phyloP scores from a whole-genome alignment of 2,797 vertebrate species.

The Melanogrammus aeglefinus region DNA sequence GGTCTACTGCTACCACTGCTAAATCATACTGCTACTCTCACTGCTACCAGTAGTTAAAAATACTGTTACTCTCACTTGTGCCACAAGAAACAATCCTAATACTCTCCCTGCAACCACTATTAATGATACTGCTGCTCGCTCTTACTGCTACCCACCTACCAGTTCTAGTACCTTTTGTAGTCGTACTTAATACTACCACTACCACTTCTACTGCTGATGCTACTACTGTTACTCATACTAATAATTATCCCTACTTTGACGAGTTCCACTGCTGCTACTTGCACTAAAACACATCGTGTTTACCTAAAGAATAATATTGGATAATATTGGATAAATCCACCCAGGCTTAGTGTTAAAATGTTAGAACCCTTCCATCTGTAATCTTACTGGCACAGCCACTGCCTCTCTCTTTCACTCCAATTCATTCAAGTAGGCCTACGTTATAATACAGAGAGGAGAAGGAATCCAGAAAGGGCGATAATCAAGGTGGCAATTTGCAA shows the following conservation, averaged over 20 bases:
- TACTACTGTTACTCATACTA: too few species aligned
- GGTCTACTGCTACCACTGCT: neutral
- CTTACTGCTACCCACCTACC: neutral
- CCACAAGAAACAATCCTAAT: neutral
- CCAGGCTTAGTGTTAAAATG: neutral
- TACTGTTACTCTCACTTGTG: neutral
- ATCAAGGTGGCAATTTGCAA: conserved; percentile 5
- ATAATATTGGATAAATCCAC: too few species aligned
- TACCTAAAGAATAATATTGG: too few species aligned
- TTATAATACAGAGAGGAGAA: neutral
- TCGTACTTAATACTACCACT: too few species aligned
- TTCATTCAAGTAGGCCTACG: neutral
- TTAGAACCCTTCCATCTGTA: neutral
- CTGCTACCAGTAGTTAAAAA: neutral
- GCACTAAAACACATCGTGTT: too few species aligned
- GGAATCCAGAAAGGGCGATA: neutral
- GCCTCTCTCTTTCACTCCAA: neutral
- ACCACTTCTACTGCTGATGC: too few species aligned
- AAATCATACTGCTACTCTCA: neutral
- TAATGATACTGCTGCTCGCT: neutral
- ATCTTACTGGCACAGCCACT: neutral
- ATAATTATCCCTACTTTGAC: too few species aligned
- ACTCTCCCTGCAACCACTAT: neutral
- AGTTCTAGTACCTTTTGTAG: too few species aligned
- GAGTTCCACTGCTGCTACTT: too few species aligned